Evolutionary conservation across 1,140 invertebrate genomes (phyloP).

Genomic region (Rhynchophorus ferrugineus): DNA sequence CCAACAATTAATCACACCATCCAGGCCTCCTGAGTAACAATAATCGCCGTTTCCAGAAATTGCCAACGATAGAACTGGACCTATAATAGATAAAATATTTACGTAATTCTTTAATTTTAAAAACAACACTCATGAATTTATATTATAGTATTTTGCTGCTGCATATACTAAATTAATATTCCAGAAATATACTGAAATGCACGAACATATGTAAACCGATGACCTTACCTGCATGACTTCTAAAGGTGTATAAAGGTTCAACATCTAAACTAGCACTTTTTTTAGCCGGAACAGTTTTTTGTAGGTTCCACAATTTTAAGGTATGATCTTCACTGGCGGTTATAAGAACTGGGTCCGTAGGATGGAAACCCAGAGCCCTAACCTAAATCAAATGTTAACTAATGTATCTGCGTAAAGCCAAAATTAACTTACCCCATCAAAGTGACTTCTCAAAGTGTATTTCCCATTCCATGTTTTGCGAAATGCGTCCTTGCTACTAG

Average conservation of each 20-base stretch:
- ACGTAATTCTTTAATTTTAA: slow-evolving; percentile 2
- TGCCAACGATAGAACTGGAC: slow-evolving; percentile 84
- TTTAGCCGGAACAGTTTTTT: slow-evolving; percentile 94
- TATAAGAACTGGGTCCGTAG: slow-evolving; percentile 91
- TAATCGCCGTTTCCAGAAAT: slow-evolving; percentile 87
- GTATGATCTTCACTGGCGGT: slow-evolving; percentile 99
- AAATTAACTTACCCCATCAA: slow-evolving; percentile 61
- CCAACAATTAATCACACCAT: slow-evolving; percentile 93
- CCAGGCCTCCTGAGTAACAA: slow-evolving; percentile 90
- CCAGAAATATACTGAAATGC: no score
- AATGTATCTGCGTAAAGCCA: background rate
- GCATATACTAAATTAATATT: no score
- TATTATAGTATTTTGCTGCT: no score
- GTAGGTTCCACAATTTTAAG: slow-evolving; percentile 97
- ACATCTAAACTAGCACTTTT: slow-evolving; percentile 95
- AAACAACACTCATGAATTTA: background rate
- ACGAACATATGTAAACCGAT: no score
- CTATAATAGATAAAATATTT: slow-evolving; percentile 4
- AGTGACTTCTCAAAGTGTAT: slow-evolving; percentile 94
- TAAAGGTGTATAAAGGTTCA: slow-evolving; percentile 96
- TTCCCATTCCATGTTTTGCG: slow-evolving; percentile 98
- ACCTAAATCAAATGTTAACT: slow-evolving; percentile 45
- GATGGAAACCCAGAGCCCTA: slow-evolving; percentile 94
- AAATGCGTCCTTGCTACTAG: slow-evolving; percentile 80
- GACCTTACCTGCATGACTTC: slow-evolving; percentile 30